Base-by-base conservation (phyloP, 1,140 invertebrate genomes). In the Yoshiicerus persimilis region DNA sequence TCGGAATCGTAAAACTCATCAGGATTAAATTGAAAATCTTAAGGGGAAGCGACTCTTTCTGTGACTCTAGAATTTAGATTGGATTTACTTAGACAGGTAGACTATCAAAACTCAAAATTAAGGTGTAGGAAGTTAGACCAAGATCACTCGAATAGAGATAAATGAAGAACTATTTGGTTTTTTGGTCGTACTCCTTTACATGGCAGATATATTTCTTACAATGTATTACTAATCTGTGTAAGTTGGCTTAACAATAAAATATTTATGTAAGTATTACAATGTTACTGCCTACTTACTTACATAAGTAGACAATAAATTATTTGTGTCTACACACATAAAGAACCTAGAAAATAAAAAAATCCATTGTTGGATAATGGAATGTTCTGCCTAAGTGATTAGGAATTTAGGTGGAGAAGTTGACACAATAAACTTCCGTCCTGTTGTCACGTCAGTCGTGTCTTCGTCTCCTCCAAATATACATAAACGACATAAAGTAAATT, bases 391-490 rank as follows among this genome's bases (percentile, higher is more conserved):
- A 80, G 75, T 80, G 75, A 80, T 80, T 80, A 34, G 32, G 75
- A 34, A 80, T 34, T 80, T 80, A 80, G 75, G 75, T 80, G 75
- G 13, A 38, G 27, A 38, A 80, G 75, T 80, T 80, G 75, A 38
- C 75, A 80, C 75, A 80, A 80, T 80, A 32, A 34, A 32, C 32
- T 80, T 80, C 75, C 75, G 75, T 80, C 75, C 75, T 80, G 75
- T 80, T 80, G 75, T 80, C 30, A 20, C 75, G 75, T 80, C 75
- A 80, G 75, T 80, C 75, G 34, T 80, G 75, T 80, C 75, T 80
- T 80, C 75, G 75, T 80, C 75, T 80, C 75, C 75, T 80, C 75
- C 75, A 80, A 80, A 80, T 80, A 80, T 70, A 70, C 66, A 64
- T 64, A 47, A 47, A 47, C 2, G 11, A 47, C 20, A 47, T 47